These are phyloP conservation scores for Heliconius charithonia DNA, from an alignment of 2,888 invertebrate genomes.

Conservation along the genomic window DNA sequence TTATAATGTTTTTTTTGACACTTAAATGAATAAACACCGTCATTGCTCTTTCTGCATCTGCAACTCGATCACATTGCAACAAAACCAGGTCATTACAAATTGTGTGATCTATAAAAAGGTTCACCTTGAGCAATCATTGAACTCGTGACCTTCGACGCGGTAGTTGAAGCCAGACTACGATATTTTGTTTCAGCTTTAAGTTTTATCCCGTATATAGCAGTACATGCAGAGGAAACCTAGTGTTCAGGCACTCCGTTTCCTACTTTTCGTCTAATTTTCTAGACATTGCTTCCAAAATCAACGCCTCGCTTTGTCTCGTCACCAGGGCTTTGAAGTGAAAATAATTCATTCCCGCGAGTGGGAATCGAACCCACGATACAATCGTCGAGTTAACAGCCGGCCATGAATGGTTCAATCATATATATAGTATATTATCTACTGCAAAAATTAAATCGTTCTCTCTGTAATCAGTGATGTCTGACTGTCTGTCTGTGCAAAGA, in stretches of 20 bases:
- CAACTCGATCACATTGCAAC: not conserved
- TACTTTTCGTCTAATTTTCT: not conserved
- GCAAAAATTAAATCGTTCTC: not conserved
- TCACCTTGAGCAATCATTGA: conserved; percentile 23
- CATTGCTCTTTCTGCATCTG: not conserved
- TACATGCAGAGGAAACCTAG: not conserved
- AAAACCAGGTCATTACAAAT: not conserved
- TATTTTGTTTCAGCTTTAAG: not conserved
- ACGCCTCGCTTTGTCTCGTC: not conserved
- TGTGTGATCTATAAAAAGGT: conserved; percentile 7
- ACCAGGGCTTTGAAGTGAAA: not conserved
- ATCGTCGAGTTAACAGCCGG: not conserved
- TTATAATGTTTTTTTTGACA: too few species aligned
- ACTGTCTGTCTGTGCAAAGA: not conserved
- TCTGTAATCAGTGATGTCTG: not conserved
- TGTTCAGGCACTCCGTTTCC: not conserved
- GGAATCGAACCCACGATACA: not conserved
- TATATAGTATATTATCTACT: not conserved
- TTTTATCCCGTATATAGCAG: too few species aligned
- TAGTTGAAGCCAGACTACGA: not conserved
- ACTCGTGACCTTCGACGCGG: conserved; percentile 14
- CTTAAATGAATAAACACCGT: not conserved
- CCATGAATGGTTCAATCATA: not conserved
- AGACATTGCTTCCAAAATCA: not conserved
- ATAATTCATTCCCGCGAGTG: not conserved